Conservation (phyloP, 2,797 vertebrate species). For the Margarornis squamiger region DNA sequence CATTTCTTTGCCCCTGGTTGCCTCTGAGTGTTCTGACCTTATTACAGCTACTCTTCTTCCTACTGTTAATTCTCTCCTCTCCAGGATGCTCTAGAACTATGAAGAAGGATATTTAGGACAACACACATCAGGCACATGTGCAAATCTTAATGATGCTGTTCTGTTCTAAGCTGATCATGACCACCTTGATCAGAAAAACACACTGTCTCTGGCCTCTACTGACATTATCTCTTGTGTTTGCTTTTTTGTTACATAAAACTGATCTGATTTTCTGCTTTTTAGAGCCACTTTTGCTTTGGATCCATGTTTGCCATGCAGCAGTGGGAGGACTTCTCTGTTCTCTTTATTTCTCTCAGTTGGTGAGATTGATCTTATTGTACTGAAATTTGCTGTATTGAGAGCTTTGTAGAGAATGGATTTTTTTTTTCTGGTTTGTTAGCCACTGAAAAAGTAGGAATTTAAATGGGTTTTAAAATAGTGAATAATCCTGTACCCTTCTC, state of each 20-base stretch:
- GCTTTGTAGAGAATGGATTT: neutral
- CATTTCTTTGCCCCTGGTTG: neutral
- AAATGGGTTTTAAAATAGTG: neutral
- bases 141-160: neutral
- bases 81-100: neutral
- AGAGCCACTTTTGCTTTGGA: neutral
- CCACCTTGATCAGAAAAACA: neutral
- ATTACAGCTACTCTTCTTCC: neutral
- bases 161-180: neutral
- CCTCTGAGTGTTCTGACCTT: neutral
- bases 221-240: neutral
- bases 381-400: neutral
- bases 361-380: neutral
- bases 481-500: neutral
- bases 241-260: neutral
- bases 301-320: neutral
- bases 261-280: neutral
- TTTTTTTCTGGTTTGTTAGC: neutral
- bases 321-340: neutral
- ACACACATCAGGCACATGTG: neutral
- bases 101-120: neutral
- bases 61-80: neutral
- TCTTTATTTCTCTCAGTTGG: neutral
- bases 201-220: neutral
- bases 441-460: neutral